Evolutionary conservation across 2,113 vertebrate genomes (phyloP), one percentile per base, ranked within the genome.

Genomic region (Globicephala melas): DNA sequence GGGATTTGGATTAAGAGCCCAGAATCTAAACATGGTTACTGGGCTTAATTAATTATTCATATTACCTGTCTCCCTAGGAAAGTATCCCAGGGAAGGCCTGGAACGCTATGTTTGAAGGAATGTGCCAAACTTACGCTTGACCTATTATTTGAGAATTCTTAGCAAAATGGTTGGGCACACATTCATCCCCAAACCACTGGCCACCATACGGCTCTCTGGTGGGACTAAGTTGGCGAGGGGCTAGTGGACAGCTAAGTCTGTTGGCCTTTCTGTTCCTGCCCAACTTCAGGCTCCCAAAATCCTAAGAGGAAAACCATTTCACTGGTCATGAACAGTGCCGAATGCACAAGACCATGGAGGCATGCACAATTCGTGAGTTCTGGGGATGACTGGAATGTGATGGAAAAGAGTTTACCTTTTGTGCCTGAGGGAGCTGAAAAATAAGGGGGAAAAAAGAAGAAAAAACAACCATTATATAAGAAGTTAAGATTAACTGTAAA

Each of bases 391-490:
- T 97, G 96, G 96, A 96, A 98, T 98, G 98, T 85, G 96, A 98
- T 97, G 87, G 95, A 98, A 98, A 98, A 94, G 90, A 95, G 96
- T 99, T 99, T 99, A 99, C 99, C 99, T 99, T 99, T 98, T 99
- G 99, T 98, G 99, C 99, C 99, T 99, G 99, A 96, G 99, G 99
- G 98, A 99, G 99, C 99, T 99, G 99, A 98, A 99, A 99, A 98
- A 98, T 68, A 80, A 96, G 97, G 95, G 97, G 97, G 36, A 86
- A 97, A 98, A 89, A 98, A 85, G 94, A 98, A 96, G 98, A 99
- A 98, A 91, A 98, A 98, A 92, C 63, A 97, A 97, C 98, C 97
- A 97, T 99, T 99, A 99, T 63, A 98, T 96, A 79, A 95, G 95
- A 96, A 97, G 92, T 97, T 88, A 95, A 96, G 86, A 71, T 97